A percentile compares a stretch with the other conserved stretches of the same genome.
These are phyloP conservation scores for Halichoerus grypus DNA, from an alignment of 2,113 vertebrate genomes.

Conservation along the genomic window DNA sequence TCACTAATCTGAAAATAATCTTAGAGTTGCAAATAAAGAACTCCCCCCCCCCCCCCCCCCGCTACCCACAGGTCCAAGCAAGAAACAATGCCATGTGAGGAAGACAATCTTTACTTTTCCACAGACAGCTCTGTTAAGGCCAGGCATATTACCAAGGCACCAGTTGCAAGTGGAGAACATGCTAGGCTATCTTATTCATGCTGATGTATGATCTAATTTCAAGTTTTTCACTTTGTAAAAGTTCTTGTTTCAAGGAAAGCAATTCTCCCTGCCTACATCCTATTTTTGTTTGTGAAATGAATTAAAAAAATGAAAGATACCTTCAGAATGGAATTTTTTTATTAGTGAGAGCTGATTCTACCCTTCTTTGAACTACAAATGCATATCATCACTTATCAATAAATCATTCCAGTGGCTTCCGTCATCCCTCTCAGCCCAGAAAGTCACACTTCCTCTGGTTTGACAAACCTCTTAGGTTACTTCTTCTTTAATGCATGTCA, in stretches of 20 bases:
- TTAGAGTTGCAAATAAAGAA: not conserved
- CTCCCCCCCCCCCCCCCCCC: too few species aligned
- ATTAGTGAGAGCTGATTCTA: conserved; percentile 56
- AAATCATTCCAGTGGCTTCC: conserved; percentile 82
- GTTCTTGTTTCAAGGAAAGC: conserved; percentile 58
- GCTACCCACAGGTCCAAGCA: not conserved
- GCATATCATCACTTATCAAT: conserved; percentile 74
- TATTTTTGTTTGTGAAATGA: conserved; percentile 34
- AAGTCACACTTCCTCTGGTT: conserved; percentile 66
- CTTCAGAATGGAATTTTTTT: conserved; percentile 67
- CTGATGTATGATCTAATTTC: conserved; percentile 28
- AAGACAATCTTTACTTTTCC: not conserved
- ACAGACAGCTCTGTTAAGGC: not conserved
- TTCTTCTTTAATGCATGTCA: conserved; percentile 67
- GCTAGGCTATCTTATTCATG: not conserved
- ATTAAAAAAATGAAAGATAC: conserved; percentile 28
- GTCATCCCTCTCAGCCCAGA: conserved; percentile 34
- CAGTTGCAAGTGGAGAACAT: not conserved
- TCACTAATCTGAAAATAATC: conserved; percentile 1
- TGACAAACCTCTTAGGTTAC: conserved; percentile 75
- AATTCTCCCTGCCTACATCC: conserved; percentile 43
- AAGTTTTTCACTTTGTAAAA: conserved; percentile 49
- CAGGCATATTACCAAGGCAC: not conserved
- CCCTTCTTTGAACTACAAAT: conserved; percentile 77
- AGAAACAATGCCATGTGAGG: not conserved